These are phyloP conservation scores for Indicator maculatus DNA, from an alignment of 2,113 vertebrate genomes.

Conservation along the genomic window DNA sequence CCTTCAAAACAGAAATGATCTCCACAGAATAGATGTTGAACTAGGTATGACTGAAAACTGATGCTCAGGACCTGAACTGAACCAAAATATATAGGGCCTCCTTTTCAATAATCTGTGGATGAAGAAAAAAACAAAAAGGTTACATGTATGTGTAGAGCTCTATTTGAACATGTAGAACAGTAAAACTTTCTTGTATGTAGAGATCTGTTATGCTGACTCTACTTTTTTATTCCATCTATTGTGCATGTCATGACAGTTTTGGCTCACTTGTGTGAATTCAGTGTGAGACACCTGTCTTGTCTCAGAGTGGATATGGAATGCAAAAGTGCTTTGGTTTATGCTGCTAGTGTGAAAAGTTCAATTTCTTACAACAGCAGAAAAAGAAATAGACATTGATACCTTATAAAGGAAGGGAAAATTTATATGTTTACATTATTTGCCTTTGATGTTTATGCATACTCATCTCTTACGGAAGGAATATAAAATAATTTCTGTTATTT, in stretches of 20 bases:
- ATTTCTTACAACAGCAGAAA: background rate
- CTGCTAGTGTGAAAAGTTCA: fast-evolving
- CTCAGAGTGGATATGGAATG: background rate
- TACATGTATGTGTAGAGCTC: background rate
- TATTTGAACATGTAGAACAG: background rate
- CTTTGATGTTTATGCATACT: background rate
- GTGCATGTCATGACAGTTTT: background rate
- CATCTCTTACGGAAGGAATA: background rate
- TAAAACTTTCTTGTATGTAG: background rate
- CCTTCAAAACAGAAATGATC: background rate
- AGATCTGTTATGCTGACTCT: background rate
- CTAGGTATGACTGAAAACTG: background rate
- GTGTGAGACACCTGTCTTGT: background rate
- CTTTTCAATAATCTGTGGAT: slow-evolving; percentile 18
- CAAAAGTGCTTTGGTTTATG: background rate
- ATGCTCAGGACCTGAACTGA: background rate
- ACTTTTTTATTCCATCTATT: background rate
- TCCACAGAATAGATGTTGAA: slow-evolving; percentile 34
- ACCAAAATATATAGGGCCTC: background rate
- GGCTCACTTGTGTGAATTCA: background rate
- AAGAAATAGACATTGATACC: background rate
- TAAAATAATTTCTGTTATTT: background rate
- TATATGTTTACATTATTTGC: background rate
- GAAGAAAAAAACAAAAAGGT: background rate
- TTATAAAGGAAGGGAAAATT: background rate